Evolutionary conservation across 1,140 invertebrate genomes (phyloP).

Genomic region (Meloidogyne exigua): DNA sequence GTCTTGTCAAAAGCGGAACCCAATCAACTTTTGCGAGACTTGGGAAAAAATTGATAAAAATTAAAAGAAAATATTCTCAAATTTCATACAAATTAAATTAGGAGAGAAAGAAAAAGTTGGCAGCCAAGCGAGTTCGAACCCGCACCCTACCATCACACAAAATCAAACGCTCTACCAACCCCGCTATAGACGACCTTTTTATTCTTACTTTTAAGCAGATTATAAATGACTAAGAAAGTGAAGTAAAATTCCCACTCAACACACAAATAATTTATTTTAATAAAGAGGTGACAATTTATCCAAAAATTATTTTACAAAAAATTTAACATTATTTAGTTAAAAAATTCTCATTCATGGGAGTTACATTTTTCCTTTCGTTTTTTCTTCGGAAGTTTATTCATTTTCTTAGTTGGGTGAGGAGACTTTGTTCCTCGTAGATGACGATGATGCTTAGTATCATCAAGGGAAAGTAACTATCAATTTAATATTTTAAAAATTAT

Average conservation of each 20-base stretch:
- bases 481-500: too few relatives aligned
- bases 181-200: too few relatives aligned
- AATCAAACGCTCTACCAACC: too few relatives aligned
- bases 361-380: not conserved
- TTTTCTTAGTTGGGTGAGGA: not conserved
- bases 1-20: constrained; percentile 80
- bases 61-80: not conserved
- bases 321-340: too few relatives aligned
- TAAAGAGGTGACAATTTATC: not conserved
- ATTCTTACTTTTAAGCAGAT: too few relatives aligned
- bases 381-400: not conserved
- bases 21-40: constrained; percentile 84
- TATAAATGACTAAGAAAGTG: too few relatives aligned
- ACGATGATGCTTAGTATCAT: too few relatives aligned
- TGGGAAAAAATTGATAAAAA: constrained; percentile 11
- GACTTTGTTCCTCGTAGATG: not conserved
- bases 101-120: not conserved
- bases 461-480: too few relatives aligned
- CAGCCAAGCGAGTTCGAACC: not conserved
- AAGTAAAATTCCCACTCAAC: too few relatives aligned
- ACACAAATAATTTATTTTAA: too few relatives aligned
- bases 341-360: too few relatives aligned
- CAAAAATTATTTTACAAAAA: not conserved
- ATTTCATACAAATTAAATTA: not conserved
- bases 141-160: too few relatives aligned